Evolutionary conservation across 2,888 invertebrate species (phyloP).

Genomic region (Drosophila ezoana): DNA sequence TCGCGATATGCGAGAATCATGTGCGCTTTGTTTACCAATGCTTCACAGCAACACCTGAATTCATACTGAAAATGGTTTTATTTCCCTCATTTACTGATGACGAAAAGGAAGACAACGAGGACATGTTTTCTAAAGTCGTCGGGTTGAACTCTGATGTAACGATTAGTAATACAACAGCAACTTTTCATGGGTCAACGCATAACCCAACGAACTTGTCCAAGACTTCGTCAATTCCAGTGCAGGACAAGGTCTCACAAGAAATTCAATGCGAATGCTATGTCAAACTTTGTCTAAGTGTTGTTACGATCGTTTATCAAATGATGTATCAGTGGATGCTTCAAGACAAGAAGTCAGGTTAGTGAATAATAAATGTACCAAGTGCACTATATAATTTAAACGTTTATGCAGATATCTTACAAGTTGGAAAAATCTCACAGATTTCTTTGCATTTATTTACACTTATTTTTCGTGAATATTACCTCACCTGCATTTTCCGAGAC

Average conservation of each 20-base stretch:
- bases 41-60: constrained; percentile 76
- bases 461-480: constrained; percentile 82
- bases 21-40: constrained; percentile 78
- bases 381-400: background rate
- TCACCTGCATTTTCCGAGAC: constrained; percentile 80
- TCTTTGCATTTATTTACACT: constrained; percentile 78
- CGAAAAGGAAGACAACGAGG: constrained; percentile 55
- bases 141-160: constrained; percentile 1
- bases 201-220: constrained; percentile 15
- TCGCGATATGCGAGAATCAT: constrained; percentile 77
- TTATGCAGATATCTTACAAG: constrained; percentile 65
- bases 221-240: background rate
- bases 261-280: constrained; percentile 79
- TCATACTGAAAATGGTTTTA: constrained; percentile 74
- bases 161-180: constrained; percentile 2
- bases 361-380: background rate
- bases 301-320: constrained; percentile 80
- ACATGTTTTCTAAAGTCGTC: constrained; percentile 11
- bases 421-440: constrained; percentile 77
- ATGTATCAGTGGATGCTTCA: constrained; percentile 78
- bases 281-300: constrained; percentile 81
- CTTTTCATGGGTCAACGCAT: constrained; percentile 1
- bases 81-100: constrained; percentile 68
- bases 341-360: constrained; percentile 55
- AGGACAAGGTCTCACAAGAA: constrained; percentile 1